Percentiles rank a stretch among this genome's conserved stretches.
These are phyloP conservation scores for Trididemnum miniatum DNA, from an alignment of 23 tunicate genomes.

Conservation along the genomic window DNA sequence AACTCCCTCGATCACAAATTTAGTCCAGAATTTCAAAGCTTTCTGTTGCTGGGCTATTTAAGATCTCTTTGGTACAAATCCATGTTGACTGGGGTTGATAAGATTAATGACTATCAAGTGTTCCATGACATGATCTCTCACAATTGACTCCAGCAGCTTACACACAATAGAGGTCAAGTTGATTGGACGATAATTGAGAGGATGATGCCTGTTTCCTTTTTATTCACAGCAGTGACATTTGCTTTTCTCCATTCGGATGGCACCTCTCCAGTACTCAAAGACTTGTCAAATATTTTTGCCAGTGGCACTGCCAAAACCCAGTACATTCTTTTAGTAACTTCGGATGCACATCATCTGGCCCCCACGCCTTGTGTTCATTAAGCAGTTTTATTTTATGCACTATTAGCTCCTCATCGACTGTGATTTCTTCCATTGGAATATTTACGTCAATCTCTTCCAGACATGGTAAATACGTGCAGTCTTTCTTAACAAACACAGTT, in stretches of 20 bases:
- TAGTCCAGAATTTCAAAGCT: neutral
- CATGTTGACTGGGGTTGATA: neutral
- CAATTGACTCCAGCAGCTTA: neutral
- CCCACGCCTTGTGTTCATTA: neutral
- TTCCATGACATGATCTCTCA: neutral
- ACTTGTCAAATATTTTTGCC: neutral
- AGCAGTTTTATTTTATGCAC: neutral
- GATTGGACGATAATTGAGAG: neutral
- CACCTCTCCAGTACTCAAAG: neutral
- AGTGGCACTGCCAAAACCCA: neutral
- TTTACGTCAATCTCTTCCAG: neutral
- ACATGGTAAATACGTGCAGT: neutral
- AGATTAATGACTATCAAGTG: neutral
- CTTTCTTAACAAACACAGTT: neutral
- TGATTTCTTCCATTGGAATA: neutral
- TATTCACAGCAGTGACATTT: neutral
- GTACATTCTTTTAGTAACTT: neutral
- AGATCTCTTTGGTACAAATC: neutral
- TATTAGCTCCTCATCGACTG: neutral
- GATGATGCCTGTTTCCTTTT: neutral
- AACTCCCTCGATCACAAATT: neutral
- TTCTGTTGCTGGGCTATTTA: neutral
- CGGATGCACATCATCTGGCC: neutral
- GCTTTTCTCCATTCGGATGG: slow-evolving; percentile 3
- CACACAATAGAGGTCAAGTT: neutral